These are phyloP conservation scores for Megaceryle torquata DNA, from an alignment of 2,113 vertebrate genomes.

Conservation along the genomic window DNA sequence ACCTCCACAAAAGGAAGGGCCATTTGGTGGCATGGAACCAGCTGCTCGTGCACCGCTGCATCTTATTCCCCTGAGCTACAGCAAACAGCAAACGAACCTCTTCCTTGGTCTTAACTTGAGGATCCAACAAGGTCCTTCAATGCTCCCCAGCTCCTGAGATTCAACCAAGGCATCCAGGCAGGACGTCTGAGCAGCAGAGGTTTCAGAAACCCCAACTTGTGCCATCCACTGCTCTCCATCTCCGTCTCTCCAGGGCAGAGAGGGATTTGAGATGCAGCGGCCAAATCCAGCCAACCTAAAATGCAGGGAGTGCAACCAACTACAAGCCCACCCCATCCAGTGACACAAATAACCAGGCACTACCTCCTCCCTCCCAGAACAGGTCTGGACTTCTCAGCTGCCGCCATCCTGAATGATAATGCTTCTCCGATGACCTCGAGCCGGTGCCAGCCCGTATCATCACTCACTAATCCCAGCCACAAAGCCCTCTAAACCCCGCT, in stretches of 20 bases:
- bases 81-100: not conserved
- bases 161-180: not conserved
- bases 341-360: accelerated
- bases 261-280: not conserved
- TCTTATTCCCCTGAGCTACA: not conserved
- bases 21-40: not conserved
- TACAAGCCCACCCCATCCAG: not conserved
- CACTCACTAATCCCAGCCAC: not conserved
- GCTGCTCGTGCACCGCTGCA: not conserved
- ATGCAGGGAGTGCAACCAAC: not conserved
- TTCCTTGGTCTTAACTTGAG: accelerated
- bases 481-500: not conserved
- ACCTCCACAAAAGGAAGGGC: not conserved
- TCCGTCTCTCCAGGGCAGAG: not conserved
- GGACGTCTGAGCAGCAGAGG: not conserved
- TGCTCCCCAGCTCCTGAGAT: not conserved
- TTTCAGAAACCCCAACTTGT: not conserved
- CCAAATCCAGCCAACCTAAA: not conserved
- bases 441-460: not conserved
- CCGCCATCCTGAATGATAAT: accelerated
- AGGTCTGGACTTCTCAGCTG: not conserved
- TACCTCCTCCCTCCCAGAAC: not conserved
- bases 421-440: accelerated
- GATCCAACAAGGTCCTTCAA: not conserved
- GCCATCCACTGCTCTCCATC: not conserved